phyloP scores from a whole-genome alignment of 2,797 vertebrate genomes.

The Hephaestus fuliginosus region DNA sequence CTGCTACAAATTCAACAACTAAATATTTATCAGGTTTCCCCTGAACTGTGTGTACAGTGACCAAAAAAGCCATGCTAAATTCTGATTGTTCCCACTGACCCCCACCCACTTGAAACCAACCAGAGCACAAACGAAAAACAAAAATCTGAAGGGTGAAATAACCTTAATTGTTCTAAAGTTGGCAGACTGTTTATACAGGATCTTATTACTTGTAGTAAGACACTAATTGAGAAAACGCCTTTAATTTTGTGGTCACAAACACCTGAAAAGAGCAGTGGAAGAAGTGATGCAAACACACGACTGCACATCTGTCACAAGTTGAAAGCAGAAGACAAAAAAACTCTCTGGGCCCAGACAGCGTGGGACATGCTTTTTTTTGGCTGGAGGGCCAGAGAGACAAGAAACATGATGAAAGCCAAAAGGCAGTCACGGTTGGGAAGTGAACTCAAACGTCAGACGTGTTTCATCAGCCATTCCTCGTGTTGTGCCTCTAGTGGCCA shows the following conservation, averaged over 20 bases:
- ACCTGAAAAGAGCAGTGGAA: not conserved
- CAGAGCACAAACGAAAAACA: not conserved
- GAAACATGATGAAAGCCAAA: constrained; percentile 49
- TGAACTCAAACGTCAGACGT: constrained; percentile 44
- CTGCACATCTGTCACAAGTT: constrained; percentile 10
- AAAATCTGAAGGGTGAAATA: not conserved
- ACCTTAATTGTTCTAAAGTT: not conserved
- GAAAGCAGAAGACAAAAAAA: constrained; percentile 23
- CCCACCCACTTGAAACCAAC: not conserved
- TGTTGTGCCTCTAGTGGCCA: constrained; percentile 36
- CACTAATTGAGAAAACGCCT: not conserved
- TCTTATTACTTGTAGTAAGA: not conserved
- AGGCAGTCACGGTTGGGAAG: constrained; percentile 11
- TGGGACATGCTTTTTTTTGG: not conserved
- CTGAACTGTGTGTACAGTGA: not conserved
- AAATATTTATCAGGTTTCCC: too few relatives aligned
- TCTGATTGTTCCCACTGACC: not conserved
- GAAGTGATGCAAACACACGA: not conserved
- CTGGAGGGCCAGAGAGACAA: constrained; percentile 37
- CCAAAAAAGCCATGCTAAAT: not conserved
- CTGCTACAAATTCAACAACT: too few relatives aligned
- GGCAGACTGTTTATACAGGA: not conserved
- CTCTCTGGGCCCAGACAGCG: not conserved
- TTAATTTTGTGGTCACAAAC: not conserved
- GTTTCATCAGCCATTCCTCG: constrained; percentile 43